Evolutionary conservation across 2,888 invertebrate genomes (phyloP).

Genomic region (Tenthredo livida): DNA sequence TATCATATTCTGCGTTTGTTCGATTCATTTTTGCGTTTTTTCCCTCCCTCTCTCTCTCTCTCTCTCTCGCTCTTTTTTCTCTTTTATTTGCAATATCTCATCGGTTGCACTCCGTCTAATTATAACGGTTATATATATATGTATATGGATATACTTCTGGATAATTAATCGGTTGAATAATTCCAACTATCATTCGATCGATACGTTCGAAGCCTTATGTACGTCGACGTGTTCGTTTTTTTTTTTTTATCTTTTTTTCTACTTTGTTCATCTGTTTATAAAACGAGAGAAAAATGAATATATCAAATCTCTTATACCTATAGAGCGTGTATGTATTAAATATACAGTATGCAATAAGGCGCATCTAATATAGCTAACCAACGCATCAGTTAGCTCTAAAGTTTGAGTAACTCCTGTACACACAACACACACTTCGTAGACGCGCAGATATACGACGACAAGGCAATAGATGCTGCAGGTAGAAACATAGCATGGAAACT

Average conservation of each 20-base stretch:
- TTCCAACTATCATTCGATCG: background rate
- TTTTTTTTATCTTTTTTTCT: too few relatives aligned
- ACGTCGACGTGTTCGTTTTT: background rate
- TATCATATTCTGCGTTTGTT: background rate
- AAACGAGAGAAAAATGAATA: background rate
- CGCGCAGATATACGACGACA: background rate
- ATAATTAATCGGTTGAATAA: background rate
- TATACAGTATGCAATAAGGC: background rate
- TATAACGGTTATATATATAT: background rate
- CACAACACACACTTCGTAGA: background rate
- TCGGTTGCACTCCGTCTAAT: background rate
- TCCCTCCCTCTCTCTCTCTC: too few relatives aligned
- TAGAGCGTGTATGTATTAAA: background rate
- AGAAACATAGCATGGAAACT: conserved; percentile 35
- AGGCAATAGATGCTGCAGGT: conserved; percentile 40
- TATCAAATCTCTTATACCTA: background rate
- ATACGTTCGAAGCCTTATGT: background rate
- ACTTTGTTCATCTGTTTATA: too few relatives aligned
- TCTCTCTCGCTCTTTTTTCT: background rate
- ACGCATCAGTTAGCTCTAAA: background rate
- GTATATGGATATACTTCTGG: too few relatives aligned
- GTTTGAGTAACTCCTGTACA: conserved; percentile 5
- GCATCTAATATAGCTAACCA: background rate
- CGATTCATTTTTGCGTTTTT: background rate
- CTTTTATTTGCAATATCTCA: background rate